Percentiles rank a stretch among this genome's conserved stretches.
phyloP scores from a whole-genome alignment of 2,113 vertebrate genomes.

The Clarias magur region DNA sequence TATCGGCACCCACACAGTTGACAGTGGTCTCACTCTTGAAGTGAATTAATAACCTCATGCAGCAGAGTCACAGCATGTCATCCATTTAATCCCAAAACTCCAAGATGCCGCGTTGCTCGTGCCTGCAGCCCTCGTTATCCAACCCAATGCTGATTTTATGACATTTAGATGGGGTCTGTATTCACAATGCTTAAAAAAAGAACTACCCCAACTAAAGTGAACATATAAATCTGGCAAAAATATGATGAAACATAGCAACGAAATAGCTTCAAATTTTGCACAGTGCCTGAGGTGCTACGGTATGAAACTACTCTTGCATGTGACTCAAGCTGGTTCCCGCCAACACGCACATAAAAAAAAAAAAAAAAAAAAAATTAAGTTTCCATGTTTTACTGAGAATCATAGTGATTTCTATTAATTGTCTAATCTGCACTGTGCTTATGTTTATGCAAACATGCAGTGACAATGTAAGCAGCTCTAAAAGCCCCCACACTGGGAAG shows the following conservation, averaged over 20 bases:
- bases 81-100: conserved; percentile 65
- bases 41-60: conserved; percentile 66
- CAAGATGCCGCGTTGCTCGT: conserved; percentile 44
- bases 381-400: neutral
- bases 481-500: conserved; percentile 16
- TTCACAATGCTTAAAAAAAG: conserved; percentile 27
- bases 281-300: conserved; percentile 19
- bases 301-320: conserved; percentile 12
- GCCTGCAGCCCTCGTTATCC: conserved; percentile 40
- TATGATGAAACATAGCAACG: conserved; percentile 22
- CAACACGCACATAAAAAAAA: neutral
- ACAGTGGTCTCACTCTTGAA: conserved; percentile 65
- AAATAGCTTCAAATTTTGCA: conserved; percentile 22
- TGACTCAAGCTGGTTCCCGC: conserved; percentile 11
- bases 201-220: conserved; percentile 4
- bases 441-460: conserved; percentile 23
- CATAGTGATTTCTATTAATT: conserved; percentile 2
- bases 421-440: conserved; percentile 24
- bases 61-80: conserved; percentile 62
- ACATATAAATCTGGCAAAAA: conserved; percentile 20
- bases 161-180: conserved; percentile 20
- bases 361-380: neutral
- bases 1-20: conserved; percentile 62
- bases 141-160: conserved; percentile 24
- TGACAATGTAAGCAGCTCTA: conserved; percentile 30